These are phyloP conservation scores for Steromphala cineraria DNA, from an alignment of 2,888 invertebrate species.

Conservation along the genomic window DNA sequence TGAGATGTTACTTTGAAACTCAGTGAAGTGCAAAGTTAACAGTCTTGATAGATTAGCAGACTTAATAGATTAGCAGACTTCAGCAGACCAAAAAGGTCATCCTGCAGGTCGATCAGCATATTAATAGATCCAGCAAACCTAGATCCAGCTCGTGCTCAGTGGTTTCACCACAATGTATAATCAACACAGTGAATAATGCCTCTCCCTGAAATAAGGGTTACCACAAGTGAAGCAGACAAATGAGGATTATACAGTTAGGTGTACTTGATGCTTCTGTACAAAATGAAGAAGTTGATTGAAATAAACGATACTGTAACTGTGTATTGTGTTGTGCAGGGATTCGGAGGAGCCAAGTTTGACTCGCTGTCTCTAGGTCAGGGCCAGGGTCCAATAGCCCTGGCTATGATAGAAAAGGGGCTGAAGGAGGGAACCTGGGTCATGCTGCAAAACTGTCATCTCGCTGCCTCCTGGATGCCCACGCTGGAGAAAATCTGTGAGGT, in stretches of 20 bases:
- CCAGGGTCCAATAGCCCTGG: conserved; percentile 76
- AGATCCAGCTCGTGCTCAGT: too few relatives aligned
- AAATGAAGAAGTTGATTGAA: background rate
- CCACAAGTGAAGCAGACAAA: too few relatives aligned
- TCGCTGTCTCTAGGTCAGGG: conserved; percentile 77
- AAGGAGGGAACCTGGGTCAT: conserved; percentile 77
- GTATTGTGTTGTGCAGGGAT: conserved; percentile 67
- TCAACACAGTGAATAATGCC: background rate
- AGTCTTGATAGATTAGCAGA: too few relatives aligned
- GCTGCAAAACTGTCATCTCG: conserved; percentile 77
- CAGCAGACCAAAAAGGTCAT: too few relatives aligned
- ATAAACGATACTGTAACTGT: background rate
- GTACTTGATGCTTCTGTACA: too few relatives aligned
- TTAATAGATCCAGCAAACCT: too few relatives aligned
- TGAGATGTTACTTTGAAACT: too few relatives aligned
- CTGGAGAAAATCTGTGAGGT: conserved; percentile 76
- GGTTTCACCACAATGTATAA: background rate
- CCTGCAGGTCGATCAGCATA: too few relatives aligned
- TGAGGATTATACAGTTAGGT: too few relatives aligned
- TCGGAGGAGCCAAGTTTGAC: conserved; percentile 76
- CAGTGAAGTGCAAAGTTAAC: too few relatives aligned
- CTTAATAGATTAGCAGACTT: too few relatives aligned
- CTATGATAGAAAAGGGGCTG: conserved; percentile 75
- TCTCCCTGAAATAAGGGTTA: too few relatives aligned
- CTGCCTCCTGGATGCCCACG: conserved; percentile 76